Conservation (phyloP, 1,140 invertebrate species). For the Pseudomyrmex sp. region DNA sequence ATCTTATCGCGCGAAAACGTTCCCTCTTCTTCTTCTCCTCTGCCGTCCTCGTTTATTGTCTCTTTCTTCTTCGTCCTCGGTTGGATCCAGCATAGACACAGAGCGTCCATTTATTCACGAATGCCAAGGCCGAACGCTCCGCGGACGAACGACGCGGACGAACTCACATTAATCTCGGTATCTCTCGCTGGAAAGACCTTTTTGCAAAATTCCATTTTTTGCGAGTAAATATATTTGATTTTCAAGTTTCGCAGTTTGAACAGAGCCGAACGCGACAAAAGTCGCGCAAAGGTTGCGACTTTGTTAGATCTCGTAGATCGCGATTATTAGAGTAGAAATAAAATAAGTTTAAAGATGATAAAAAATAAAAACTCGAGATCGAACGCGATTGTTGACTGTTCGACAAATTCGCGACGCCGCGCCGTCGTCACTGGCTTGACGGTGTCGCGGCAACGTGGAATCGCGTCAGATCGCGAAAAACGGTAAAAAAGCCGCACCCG, state of each 20-base stretch:
- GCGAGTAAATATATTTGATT: too few species aligned
- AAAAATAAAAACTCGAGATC: too few species aligned
- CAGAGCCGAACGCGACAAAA: too few species aligned
- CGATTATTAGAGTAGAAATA: too few species aligned
- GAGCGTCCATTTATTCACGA: slow-evolving; percentile 84
- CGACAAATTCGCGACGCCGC: too few species aligned
- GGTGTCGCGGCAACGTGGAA: not conserved
- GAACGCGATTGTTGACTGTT: too few species aligned
- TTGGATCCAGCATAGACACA: slow-evolving; percentile 78
- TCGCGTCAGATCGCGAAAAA: slow-evolving; percentile 18
- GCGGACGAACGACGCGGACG: slow-evolving; percentile 35
- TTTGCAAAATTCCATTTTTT: not conserved
- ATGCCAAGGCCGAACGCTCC: slow-evolving; percentile 79
- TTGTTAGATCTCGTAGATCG: too few species aligned
- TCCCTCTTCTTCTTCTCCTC: slow-evolving; percentile 73
- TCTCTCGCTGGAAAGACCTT: not conserved
- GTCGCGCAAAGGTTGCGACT: too few species aligned
- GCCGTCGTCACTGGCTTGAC: too few species aligned
- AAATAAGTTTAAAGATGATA: too few species aligned
- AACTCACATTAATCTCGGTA: slow-evolving; percentile 17
- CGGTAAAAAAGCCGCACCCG: slow-evolving; percentile 15
- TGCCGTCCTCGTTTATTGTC: slow-evolving; percentile 38
- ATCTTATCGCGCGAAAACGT: slow-evolving; percentile 83
- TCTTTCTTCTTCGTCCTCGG: slow-evolving; percentile 64
- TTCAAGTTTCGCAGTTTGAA: too few species aligned